These are phyloP conservation scores for Anoncus sp. DNA, from an alignment of 2,888 invertebrate species.

Conservation along the genomic window DNA sequence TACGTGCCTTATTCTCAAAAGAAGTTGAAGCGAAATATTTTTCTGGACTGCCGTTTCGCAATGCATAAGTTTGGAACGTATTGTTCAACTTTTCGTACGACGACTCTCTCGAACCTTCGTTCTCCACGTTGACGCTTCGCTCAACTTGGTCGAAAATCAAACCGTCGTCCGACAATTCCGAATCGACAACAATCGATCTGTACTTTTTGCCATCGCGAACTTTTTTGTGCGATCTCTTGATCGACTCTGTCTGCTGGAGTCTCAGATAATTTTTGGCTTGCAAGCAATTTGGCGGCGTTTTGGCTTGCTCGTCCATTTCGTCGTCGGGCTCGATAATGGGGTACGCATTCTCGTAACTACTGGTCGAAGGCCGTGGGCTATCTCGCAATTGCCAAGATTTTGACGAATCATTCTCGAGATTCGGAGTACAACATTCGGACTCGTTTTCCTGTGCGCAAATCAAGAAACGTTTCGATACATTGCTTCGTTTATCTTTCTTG, in stretches of 20 bases:
- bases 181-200: slow-evolving; percentile 54
- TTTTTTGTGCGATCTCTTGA: slow-evolving; percentile 77
- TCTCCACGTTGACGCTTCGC: slow-evolving; percentile 39
- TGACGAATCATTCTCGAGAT: slow-evolving; percentile 13
- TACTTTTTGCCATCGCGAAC: slow-evolving; percentile 69
- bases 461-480: slow-evolving; percentile 36
- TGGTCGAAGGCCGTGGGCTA: slow-evolving; percentile 66
- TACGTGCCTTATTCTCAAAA: slow-evolving; percentile 7
- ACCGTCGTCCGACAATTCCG: slow-evolving; percentile 76
- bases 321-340: slow-evolving; percentile 26
- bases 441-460: slow-evolving; percentile 39
- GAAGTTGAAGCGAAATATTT: slow-evolving; percentile 12
- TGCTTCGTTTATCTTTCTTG: slow-evolving; percentile 76
- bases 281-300: slow-evolving; percentile 76
- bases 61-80: neutral
- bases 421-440: slow-evolving; percentile 5
- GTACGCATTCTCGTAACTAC: slow-evolving; percentile 49
- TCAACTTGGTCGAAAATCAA: slow-evolving; percentile 77
- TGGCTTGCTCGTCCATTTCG: slow-evolving; percentile 18
- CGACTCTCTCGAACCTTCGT: slow-evolving; percentile 7
- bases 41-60: neutral
- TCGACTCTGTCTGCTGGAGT: slow-evolving; percentile 74
- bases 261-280: slow-evolving; percentile 70
- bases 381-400: slow-evolving; percentile 39
- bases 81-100: slow-evolving; percentile 4